A percentile compares a stretch with the other conserved stretches of the same genome.
Conservation (phyloP, 2,797 vertebrate genomes). For the Chelidonichthys spinosus region DNA sequence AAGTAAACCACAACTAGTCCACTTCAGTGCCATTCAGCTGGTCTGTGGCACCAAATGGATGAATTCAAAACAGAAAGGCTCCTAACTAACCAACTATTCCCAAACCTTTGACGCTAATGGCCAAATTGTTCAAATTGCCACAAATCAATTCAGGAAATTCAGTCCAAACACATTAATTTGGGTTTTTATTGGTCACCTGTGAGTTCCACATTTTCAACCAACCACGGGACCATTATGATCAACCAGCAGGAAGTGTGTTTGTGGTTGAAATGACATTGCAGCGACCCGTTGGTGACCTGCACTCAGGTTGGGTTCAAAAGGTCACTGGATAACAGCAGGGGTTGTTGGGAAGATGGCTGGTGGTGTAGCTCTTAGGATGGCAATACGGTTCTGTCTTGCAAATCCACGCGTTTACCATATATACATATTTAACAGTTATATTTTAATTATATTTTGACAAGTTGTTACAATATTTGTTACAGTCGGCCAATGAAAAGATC, state of each 20-base stretch:
- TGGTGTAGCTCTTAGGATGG: neutral
- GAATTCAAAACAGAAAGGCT: slow-evolving; percentile 5
- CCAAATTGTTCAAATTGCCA: slow-evolving; percentile 1
- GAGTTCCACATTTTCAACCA: slow-evolving; percentile 26
- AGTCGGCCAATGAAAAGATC: no score
- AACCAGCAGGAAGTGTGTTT: slow-evolving; percentile 47
- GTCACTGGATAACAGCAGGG: slow-evolving; percentile 40
- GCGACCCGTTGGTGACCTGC: slow-evolving; percentile 44
- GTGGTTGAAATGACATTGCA: slow-evolving; percentile 39
- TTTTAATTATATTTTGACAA: neutral
- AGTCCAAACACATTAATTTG: slow-evolving; percentile 26
- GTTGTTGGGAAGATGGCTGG: slow-evolving; percentile 6
- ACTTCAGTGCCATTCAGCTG: slow-evolving; percentile 20
- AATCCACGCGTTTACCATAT: neutral
- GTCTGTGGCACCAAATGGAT: slow-evolving; percentile 11
- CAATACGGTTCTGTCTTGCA: neutral
- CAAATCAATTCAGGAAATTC: slow-evolving; percentile 40
- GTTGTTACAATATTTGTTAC: neutral
- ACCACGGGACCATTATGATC: slow-evolving; percentile 42
- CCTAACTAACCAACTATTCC: neutral
- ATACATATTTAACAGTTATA: neutral
- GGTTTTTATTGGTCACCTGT: slow-evolving; percentile 41
- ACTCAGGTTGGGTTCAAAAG: slow-evolving; percentile 54
- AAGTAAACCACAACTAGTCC: slow-evolving; percentile 39
- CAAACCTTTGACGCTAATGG: slow-evolving; percentile 13